Conservation (phyloP, 2,797 vertebrate genomes). For the Orientallactaga sibirica region DNA sequence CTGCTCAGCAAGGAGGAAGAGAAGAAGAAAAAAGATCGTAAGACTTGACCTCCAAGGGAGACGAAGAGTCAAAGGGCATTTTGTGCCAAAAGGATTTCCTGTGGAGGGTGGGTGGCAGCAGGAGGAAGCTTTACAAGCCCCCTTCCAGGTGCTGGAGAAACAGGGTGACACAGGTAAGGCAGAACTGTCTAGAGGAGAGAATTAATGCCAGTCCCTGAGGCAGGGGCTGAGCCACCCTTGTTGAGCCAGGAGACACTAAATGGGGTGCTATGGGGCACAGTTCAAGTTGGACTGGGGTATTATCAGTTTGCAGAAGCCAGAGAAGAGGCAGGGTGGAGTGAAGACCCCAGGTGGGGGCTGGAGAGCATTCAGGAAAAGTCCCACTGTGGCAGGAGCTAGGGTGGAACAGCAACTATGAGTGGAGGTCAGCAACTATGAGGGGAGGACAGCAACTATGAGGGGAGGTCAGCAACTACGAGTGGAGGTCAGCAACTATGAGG, state of each 20-base stretch:
- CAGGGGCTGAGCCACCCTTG: neutral
- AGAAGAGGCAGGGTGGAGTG: neutral
- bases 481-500: no score
- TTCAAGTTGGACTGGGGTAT: neutral
- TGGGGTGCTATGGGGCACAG: neutral
- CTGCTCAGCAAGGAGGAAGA: neutral
- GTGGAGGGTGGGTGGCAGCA: fast-evolving
- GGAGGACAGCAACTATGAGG: no score
- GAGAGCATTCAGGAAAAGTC: neutral
- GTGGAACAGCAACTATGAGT: neutral
- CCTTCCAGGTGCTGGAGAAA: neutral
- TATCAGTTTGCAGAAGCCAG: neutral
- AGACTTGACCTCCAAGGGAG: neutral
- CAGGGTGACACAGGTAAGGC: neutral
- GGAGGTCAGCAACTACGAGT: no score
- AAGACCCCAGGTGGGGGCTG: neutral
- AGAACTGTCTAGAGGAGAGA: neutral
- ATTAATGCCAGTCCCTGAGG: neutral
- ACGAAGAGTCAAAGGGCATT: neutral
- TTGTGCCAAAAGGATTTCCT: no score
- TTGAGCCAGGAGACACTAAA: neutral
- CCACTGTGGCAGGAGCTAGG: neutral
- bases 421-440: neutral
- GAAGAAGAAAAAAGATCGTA: neutral
- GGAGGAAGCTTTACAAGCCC: neutral